These are phyloP conservation scores for Podabrus alpinus DNA, from an alignment of 2,888 invertebrate species.

Conservation along the genomic window DNA sequence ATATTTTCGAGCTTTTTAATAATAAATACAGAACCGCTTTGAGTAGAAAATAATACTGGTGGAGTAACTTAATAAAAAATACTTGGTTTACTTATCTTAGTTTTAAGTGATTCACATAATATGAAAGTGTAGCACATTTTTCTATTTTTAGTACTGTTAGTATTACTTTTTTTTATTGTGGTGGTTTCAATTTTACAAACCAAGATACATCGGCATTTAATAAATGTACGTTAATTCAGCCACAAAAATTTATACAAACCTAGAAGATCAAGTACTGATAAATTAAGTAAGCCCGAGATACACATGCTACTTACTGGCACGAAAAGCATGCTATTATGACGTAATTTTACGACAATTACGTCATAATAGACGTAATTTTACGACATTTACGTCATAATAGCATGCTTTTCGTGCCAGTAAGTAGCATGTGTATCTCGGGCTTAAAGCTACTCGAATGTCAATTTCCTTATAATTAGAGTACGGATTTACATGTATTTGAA, in stretches of 20 bases:
- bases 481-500: background rate
- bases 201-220: background rate
- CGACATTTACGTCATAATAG: too few relatives aligned
- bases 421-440: too few relatives aligned
- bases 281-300: too few relatives aligned
- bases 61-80: background rate
- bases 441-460: background rate
- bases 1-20: background rate
- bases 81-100: background rate
- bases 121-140: background rate
- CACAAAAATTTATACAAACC: background rate
- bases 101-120: background rate
- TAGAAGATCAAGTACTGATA: background rate
- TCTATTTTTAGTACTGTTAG: background rate
- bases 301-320: too few relatives aligned
- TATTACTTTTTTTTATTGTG: background rate
- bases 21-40: background rate
- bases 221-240: background rate
- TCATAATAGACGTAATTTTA: too few relatives aligned
- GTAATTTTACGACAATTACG: too few relatives aligned
- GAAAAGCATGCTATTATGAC: too few relatives aligned
- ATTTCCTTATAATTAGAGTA: background rate
- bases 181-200: background rate
- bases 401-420: too few relatives aligned
- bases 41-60: background rate